Evolutionary conservation across 2,888 invertebrate species (phyloP), one percentile per base, ranked within the genome.

Genomic region (Alloscopus bannaensis): DNA sequence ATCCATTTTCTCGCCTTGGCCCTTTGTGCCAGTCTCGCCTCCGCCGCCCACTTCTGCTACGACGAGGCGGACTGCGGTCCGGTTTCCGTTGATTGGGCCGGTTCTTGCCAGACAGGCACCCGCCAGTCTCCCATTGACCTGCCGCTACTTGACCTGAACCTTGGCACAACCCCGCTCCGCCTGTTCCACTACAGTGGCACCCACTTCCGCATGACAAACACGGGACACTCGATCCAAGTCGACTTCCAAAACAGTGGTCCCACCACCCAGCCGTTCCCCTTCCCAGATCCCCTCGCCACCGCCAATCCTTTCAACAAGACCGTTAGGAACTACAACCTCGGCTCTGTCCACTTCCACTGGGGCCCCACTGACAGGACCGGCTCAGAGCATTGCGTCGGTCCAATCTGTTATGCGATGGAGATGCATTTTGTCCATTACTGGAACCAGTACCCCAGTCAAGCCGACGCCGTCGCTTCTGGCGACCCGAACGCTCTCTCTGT

Each of bases 371-470:
- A 57, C 62, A 11, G 13, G 3, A 6, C 4, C 0, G 76, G 76
- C 0, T 60, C 68, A 0, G 76, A 76, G 20, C 76, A 76, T 29
- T 68, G 68, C 36, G 26, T 76, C n/a, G 28, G 20, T 3, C 1
- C 2, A n/a, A n/a, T 4, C n/a, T 76, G 68, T 20, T 28, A 6
- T 3, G 76, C 68, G 0, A 59, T 76, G 40, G 76, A 76, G 29
- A 28, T 68, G n/a, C 76, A 76, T n/a, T 60, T 76, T 24, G 76
- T 76, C 3, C 76, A 76, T 16, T 68, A 68, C 36, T 29, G 50
- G 2, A 47, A 57, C 36, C 40, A 62, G 1, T 76, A 76, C 31
- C 59, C 40, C 31, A 59, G 45, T 13, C 47, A 18, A 31, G 60
- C 29, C 0, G 68, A 40, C 13, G 76, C 76, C 1, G 28, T 68